These are phyloP conservation scores for Odontomachus brunneus DNA, from an alignment of 1,140 invertebrate species.

Conservation along the genomic window DNA sequence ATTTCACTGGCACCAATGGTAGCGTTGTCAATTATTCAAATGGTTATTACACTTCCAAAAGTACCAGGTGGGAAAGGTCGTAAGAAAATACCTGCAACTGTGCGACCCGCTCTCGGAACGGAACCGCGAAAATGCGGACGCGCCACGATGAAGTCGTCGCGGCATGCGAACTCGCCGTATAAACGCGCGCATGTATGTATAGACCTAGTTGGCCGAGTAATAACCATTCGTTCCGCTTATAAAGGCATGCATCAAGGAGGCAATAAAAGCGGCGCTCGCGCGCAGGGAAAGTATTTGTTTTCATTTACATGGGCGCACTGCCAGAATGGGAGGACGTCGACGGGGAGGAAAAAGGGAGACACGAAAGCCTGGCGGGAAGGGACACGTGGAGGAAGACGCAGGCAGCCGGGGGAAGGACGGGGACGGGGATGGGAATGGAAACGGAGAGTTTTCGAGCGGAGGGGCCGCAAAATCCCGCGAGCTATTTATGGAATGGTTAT, in stretches of 20 bases:
- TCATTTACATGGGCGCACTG: conserved; percentile 82
- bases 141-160: conserved; percentile 21
- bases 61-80: not conserved
- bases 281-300: conserved; percentile 82
- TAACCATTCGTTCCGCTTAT: conserved; percentile 83
- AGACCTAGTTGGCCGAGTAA: conserved; percentile 78
- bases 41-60: not conserved
- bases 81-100: not conserved
- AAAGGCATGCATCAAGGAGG: conserved; percentile 82
- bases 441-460: conserved; percentile 34
- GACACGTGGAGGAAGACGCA: not conserved
- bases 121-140: not conserved
- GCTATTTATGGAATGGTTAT: conserved; percentile 83
- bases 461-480: conserved; percentile 74
- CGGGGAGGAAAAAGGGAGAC: not conserved
- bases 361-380: conserved; percentile 16
- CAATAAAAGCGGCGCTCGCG: conserved; percentile 77
- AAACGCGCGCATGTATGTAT: conserved; percentile 70
- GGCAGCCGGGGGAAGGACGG: no score
- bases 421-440: conserved; percentile 7
- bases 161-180: conserved; percentile 53
- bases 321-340: conserved; percentile 77
- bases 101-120: not conserved
- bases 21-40: not conserved
- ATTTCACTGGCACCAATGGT: no score